phyloP scores from a whole-genome alignment of 2,113 vertebrate genomes.

The Peromyscus maniculatus region DNA sequence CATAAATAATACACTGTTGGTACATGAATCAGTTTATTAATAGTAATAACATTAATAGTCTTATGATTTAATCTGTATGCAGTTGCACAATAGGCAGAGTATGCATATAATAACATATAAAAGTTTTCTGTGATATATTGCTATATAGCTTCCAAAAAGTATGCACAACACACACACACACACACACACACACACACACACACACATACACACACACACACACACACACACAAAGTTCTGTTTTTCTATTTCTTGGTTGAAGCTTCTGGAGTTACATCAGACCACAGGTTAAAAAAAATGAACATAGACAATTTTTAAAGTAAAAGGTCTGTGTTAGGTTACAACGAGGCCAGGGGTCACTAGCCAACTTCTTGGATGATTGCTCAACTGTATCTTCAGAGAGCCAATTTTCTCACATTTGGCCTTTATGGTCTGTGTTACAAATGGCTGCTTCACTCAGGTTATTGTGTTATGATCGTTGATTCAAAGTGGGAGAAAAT shows the following conservation, averaged over 20 bases:
- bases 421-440: not conserved
- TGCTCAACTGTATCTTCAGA: not conserved
- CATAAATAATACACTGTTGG: conserved; percentile 6
- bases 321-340: not conserved
- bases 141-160: not conserved
- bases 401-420: not conserved
- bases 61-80: not conserved
- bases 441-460: not conserved
- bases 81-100: not conserved
- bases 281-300: not conserved
- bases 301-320: not conserved
- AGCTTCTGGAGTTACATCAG: not conserved
- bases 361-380: not conserved
- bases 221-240: not conserved
- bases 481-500: not conserved
- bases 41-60: not conserved
- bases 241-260: not conserved
- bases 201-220: not conserved
- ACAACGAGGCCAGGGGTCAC: too few species aligned
- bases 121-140: not conserved
- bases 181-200: not conserved
- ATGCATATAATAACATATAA: not conserved
- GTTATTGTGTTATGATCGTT: not conserved
- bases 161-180: not conserved
- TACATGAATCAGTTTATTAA: not conserved